These are phyloP conservation scores for Gymnothorax reevesii DNA, from an alignment of 2,797 vertebrate genomes.

Conservation along the genomic window DNA sequence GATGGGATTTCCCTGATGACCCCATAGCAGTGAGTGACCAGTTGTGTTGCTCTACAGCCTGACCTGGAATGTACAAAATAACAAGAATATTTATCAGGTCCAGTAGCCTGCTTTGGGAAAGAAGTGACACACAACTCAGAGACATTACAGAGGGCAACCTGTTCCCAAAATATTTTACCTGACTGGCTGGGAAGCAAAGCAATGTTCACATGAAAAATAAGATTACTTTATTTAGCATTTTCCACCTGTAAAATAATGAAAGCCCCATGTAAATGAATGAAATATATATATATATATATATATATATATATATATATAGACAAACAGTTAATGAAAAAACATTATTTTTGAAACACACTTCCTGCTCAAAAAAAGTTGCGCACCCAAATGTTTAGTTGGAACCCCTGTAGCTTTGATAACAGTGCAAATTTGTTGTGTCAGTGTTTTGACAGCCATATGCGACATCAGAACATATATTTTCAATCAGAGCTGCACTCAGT, in stretches of 20 bases:
- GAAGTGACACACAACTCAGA: not conserved
- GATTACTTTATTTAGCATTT: not conserved
- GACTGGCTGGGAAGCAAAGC: constrained; percentile 51
- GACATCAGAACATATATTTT: too few species aligned
- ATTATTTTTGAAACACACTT: too few species aligned
- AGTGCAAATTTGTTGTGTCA: too few species aligned
- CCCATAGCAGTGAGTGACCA: not conserved
- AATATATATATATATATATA: not conserved
- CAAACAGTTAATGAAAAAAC: not conserved
- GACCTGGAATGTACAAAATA: not conserved
- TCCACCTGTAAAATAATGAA: not conserved
- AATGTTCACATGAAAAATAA: not conserved
- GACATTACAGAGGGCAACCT: not conserved
- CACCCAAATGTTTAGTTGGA: too few species aligned
- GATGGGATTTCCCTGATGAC: not conserved
- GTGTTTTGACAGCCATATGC: too few species aligned
- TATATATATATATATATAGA: too few species aligned
- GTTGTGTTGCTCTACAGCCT: not conserved
- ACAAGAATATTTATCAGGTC: constrained; percentile 1
- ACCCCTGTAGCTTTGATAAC: too few species aligned
- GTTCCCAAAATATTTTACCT: constrained; percentile 28
- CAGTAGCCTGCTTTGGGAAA: not conserved
- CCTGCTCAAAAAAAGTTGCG: too few species aligned
- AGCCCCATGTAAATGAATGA: not conserved
- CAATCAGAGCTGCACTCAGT: too few species aligned